Evolutionary conservation across 1,140 invertebrate genomes (phyloP).

Genomic region (Drosophila sucinea): DNA sequence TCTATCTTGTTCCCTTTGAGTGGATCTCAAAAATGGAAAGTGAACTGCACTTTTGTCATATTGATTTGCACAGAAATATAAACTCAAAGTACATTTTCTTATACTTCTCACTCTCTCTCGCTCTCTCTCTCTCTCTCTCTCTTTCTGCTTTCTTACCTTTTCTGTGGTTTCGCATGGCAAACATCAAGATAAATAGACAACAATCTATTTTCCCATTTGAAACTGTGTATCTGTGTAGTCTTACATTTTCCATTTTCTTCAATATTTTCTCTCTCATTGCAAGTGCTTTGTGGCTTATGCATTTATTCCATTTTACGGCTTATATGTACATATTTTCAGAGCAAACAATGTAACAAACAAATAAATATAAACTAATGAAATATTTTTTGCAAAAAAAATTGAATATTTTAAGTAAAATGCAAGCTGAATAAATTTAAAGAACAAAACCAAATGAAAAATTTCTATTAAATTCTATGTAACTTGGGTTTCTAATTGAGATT

Average conservation of each 20-base stretch:
- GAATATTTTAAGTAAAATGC: background rate
- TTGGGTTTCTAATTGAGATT: background rate
- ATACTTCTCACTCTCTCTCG: background rate
- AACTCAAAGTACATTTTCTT: constrained; percentile 2
- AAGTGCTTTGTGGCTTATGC: constrained; percentile 3
- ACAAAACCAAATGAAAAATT: background rate
- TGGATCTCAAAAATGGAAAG: constrained; percentile 38
- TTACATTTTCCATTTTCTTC: background rate
- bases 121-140: background rate
- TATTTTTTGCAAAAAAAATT: background rate
- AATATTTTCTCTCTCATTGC: background rate
- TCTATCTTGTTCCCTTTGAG: constrained; percentile 20
- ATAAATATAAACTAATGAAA: constrained; percentile 9
- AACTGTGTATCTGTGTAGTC: background rate
- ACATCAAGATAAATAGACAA: constrained; percentile 13
- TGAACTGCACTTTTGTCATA: constrained; percentile 26
- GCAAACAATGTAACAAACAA: background rate
- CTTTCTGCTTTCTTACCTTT: background rate
- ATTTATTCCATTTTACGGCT: constrained; percentile 8
- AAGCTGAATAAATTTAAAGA: background rate
- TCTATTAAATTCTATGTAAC: background rate
- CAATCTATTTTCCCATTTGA: constrained; percentile 3
- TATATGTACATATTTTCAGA: background rate
- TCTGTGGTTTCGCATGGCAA: background rate
- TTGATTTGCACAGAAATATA: constrained; percentile 20